Conservation (phyloP, 1,140 invertebrate genomes). For the Aphaenogaster ashmeadi region DNA sequence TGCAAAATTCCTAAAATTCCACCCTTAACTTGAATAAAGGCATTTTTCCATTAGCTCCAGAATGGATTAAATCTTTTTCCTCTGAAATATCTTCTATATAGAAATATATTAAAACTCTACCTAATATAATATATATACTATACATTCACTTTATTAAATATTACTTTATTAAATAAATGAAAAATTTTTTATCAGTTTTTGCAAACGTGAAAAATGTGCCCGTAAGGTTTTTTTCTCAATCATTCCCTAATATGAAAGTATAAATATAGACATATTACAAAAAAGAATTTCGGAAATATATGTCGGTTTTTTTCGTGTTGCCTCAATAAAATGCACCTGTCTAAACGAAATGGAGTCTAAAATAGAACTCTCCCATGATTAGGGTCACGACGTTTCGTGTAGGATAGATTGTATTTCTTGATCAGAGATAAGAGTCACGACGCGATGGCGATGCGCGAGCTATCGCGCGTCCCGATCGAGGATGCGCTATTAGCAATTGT, state of each 20-base stretch:
- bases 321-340: not conserved
- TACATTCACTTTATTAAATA: slow-evolving; percentile 23
- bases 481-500: slow-evolving; percentile 70
- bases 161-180: not conserved
- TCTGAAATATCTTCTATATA: not conserved
- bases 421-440: slow-evolving; percentile 40
- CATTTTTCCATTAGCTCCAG: not conserved
- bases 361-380: slow-evolving; percentile 17
- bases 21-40: not conserved
- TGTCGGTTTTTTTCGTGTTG: not conserved
- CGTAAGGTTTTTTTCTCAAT: not conserved
- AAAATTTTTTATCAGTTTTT: not conserved
- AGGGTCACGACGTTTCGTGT: slow-evolving; percentile 28
- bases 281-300: not conserved
- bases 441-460: slow-evolving; percentile 35
- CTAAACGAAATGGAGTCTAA: slow-evolving; percentile 23
- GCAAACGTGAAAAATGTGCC: not conserved
- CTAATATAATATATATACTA: not conserved
- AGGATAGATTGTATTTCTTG: slow-evolving; percentile 36
- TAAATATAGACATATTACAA: not conserved
- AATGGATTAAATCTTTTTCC: slow-evolving; percentile 16
- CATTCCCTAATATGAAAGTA: not conserved
- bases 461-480: slow-evolving; percentile 61
- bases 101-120: slow-evolving; percentile 8
- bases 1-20: slow-evolving; percentile 33